These are phyloP conservation scores for Glaucidium brasilianum DNA, from an alignment of 2,113 vertebrate species.

Conservation along the genomic window DNA sequence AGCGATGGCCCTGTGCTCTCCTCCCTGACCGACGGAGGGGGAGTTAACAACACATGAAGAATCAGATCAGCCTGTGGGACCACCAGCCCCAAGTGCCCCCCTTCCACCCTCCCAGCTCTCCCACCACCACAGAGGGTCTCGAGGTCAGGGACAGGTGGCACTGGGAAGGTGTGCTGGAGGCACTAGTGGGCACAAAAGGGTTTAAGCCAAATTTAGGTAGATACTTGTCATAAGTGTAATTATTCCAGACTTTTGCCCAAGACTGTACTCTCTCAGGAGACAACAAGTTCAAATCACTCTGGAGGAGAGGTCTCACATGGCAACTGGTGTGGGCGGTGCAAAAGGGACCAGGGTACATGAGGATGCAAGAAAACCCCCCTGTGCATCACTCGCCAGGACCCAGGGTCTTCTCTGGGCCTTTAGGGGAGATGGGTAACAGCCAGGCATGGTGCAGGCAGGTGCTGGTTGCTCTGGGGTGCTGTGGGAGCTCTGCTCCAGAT, in stretches of 20 bases:
- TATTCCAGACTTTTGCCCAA: neutral
- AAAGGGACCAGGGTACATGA: neutral
- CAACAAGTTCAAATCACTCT: fast-evolving
- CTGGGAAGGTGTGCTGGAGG: neutral
- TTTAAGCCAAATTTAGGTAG: neutral
- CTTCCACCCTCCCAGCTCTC: neutral
- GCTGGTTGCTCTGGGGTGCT: neutral
- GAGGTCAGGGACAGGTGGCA: neutral
- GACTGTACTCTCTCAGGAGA: neutral
- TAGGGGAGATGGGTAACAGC: fast-evolving
- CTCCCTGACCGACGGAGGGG: neutral
- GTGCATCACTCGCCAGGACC: neutral
- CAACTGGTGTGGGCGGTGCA: fast-evolving
- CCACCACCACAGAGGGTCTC: neutral
- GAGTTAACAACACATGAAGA: neutral
- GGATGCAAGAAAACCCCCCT: neutral
- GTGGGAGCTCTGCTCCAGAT: neutral
- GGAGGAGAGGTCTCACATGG: neutral
- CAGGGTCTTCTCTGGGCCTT: neutral
- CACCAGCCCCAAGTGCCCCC: neutral
- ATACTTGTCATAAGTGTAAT: neutral
- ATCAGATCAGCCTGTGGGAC: neutral
- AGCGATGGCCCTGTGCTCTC: neutral
- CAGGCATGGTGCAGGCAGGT: neutral
- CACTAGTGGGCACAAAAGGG: neutral